Conservation (phyloP, 2,113 vertebrate species). For the Thalassarche chlororhynchos region DNA sequence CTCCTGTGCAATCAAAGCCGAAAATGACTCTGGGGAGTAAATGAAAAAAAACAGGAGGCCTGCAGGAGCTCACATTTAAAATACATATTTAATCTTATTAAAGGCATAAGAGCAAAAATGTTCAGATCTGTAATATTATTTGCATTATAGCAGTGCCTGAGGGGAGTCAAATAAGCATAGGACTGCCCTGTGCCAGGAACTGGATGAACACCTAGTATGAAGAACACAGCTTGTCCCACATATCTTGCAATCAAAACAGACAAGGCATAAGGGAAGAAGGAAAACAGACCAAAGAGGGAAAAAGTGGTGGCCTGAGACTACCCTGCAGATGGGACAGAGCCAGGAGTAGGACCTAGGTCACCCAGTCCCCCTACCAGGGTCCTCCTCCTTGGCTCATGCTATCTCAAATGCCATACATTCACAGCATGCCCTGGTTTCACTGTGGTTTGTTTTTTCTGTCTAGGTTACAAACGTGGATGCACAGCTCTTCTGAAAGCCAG, state of each 20-base stretch:
- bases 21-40: constrained; percentile 16
- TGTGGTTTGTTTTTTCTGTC: neutral
- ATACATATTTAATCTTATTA: neutral
- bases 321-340: neutral
- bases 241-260: neutral
- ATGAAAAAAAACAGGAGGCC: neutral
- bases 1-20: constrained; percentile 53
- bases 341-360: neutral
- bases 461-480: neutral
- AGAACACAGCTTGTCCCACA: neutral
- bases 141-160: neutral
- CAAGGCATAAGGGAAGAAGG: neutral
- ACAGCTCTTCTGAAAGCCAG: neutral
- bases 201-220: neutral
- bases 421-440: neutral
- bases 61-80: neutral
- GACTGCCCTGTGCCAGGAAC: neutral
- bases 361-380: neutral
- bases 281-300: neutral
- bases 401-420: neutral
- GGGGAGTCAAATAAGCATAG: neutral
- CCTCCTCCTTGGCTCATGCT: neutral
- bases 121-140: neutral
- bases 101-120: constrained; percentile 4
- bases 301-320: neutral